A percentile compares a stretch with the other conserved stretches of the same genome.
phyloP scores from a whole-genome alignment of 2,113 vertebrate species.

The Sinocyclocheilus grahami region DNA sequence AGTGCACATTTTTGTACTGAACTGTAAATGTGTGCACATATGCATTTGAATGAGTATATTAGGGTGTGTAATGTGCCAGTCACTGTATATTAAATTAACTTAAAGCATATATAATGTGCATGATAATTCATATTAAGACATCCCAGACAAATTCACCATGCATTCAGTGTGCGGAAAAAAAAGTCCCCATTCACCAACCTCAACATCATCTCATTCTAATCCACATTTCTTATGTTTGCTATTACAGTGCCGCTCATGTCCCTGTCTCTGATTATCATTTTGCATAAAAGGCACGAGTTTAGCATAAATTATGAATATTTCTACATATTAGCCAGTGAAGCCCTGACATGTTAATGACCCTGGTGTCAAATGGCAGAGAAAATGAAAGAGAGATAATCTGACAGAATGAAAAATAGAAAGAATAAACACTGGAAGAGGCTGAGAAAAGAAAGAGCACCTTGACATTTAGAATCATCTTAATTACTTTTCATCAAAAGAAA shows the following conservation, averaged over 20 bases:
- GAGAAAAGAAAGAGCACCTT: conserved; percentile 73
- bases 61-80: background rate
- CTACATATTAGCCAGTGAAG: conserved; percentile 62
- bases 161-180: background rate
- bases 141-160: conserved; percentile 14
- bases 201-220: conserved; percentile 30
- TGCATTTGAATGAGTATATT: background rate
- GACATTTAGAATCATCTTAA: conserved; percentile 79
- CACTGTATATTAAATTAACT: background rate
- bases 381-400: conserved; percentile 44
- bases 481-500: conserved; percentile 60
- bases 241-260: conserved; percentile 38
- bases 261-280: conserved; percentile 73
- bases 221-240: conserved; percentile 40
- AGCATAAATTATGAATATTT: conserved; percentile 83
- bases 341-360: conserved; percentile 70
- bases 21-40: background rate
- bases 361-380: conserved; percentile 73
- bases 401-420: conserved; percentile 39
- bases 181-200: conserved; percentile 13
- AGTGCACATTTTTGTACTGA: background rate
- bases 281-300: conserved; percentile 75
- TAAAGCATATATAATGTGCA: conserved; percentile 6
- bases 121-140: conserved; percentile 3
- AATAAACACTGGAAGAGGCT: conserved; percentile 69